Base-by-base conservation (phyloP, 2,797 vertebrate species). In the Darevskia nairensis region DNA sequence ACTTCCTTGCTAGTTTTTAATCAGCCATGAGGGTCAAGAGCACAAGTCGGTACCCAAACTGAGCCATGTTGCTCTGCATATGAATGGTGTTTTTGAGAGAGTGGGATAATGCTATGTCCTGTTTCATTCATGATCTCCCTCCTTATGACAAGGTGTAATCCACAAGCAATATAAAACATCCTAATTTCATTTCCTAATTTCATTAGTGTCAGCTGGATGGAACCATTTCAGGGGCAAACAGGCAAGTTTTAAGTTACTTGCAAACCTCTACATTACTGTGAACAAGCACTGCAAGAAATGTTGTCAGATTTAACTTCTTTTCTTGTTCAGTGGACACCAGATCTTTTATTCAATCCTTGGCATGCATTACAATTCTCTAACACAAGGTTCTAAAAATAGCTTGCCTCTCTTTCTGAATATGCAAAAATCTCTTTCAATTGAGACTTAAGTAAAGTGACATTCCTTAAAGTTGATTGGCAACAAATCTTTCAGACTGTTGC, bases 361-460 rank as follows among this genome's bases (percentile, higher is more conserved):
- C n/a, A 3, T 2, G 25, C 19, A 50, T 3, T 9, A 1, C 35
- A 92, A 80, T 79, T 88, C 41, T 27, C 87, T n/a, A 64, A 50
- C 86, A 84, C 0, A 0, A 29, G n/a, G 4, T 76, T 81, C 83
- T 55, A 41, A 89, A 92, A 80, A 41, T 81, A 41, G 72, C 27
- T 29, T 68, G 80, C 35, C 84, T 93, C 85, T 4, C 11, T 1
- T 86, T 68, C 78, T 81, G 35, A n/a, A 85, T 29, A 4, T 89
- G 77, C 82, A 86, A 46, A 77, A 90, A 84, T 8, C 27, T 68
- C 55, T 86, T 64, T 87, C 50, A 61, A 21, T 66, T 89, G 85
- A 2, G 2, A 3, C 84, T 93, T 86, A 87, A 71, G 55, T 86
- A 80, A 81, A 87, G 88, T 83, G 79, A 25, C 46, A 2, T 90